These are phyloP conservation scores for Beroe forskalii DNA, from an alignment of 37 sponge, comb jelly and placozoan species.

Conservation along the genomic window DNA sequence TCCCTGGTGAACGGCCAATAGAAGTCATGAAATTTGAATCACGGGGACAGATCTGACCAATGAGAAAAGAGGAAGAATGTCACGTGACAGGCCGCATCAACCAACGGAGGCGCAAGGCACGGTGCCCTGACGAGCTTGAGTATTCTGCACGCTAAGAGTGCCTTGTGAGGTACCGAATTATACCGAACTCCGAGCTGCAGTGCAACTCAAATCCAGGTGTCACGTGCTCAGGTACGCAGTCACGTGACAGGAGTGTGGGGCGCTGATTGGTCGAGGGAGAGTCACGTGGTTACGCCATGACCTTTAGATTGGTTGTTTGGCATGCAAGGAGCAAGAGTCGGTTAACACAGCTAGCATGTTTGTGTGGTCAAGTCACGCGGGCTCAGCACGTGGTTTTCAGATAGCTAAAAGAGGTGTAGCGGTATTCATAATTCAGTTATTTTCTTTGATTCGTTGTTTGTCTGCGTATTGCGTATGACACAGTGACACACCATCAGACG, in stretches of 20 bases:
- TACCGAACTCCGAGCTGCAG: conserved; percentile 19
- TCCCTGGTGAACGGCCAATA: background rate
- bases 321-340: conserved; percentile 55
- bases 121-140: conserved; percentile 46
- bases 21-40: background rate
- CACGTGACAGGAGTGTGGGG: background rate
- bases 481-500: background rate
- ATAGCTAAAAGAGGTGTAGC: background rate
- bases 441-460: background rate
- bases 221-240: background rate
- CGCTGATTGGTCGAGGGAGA: background rate
- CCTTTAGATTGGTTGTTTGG: conserved; percentile 29
- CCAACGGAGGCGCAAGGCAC: conserved; percentile 8
- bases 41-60: background rate
- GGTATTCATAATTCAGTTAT: background rate
- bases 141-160: conserved; percentile 49
- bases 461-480: no score
- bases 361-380: conserved; percentile 29
- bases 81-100: background rate
- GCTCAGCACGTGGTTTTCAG: background rate
- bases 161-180: conserved; percentile 60
- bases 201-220: background rate
- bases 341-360: conserved; percentile 63
- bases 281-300: conserved; percentile 4
- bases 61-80: background rate